phyloP scores from a whole-genome alignment of 1,140 invertebrate genomes.

The Globodera rostochiensis region DNA sequence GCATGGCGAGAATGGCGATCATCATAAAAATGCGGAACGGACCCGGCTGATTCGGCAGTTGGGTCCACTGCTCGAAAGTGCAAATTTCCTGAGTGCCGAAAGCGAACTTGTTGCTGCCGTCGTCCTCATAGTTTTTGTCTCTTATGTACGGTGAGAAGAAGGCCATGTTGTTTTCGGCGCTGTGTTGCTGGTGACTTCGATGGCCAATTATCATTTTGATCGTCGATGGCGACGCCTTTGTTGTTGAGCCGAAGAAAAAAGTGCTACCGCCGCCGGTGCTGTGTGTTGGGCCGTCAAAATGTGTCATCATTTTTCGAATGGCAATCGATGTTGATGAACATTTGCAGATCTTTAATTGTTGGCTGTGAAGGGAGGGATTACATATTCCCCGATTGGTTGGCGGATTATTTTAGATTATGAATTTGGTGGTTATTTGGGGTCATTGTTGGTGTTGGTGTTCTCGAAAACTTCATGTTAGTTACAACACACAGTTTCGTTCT shows the following conservation, averaged over 20 bases:
- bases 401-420: conserved; percentile 1
- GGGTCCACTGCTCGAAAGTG: conserved; percentile 59
- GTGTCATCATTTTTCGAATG: not conserved
- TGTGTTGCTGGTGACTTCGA: not conserved
- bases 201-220: not conserved
- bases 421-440: not conserved
- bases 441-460: not conserved
- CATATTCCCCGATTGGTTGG: not conserved
- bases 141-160: not conserved
- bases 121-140: conserved; percentile 13
- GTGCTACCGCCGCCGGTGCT: conserved; percentile 8
- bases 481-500: no score
- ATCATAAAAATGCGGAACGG: conserved; percentile 65
- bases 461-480: no score
- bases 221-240: not conserved
- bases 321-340: not conserved
- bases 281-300: not conserved
- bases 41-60: conserved; percentile 59
- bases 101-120: conserved; percentile 7
- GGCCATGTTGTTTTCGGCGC: conserved; percentile 13
- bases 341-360: not conserved
- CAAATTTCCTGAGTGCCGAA: conserved; percentile 36
- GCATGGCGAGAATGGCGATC: conserved; percentile 62
- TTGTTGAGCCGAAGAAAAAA: conserved; percentile 10
- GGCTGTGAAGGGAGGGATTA: no score